Evolutionary conservation across 1,140 invertebrate genomes (phyloP), one percentile per base, ranked within the genome.

Genomic region (Wiebesia pumilae): DNA sequence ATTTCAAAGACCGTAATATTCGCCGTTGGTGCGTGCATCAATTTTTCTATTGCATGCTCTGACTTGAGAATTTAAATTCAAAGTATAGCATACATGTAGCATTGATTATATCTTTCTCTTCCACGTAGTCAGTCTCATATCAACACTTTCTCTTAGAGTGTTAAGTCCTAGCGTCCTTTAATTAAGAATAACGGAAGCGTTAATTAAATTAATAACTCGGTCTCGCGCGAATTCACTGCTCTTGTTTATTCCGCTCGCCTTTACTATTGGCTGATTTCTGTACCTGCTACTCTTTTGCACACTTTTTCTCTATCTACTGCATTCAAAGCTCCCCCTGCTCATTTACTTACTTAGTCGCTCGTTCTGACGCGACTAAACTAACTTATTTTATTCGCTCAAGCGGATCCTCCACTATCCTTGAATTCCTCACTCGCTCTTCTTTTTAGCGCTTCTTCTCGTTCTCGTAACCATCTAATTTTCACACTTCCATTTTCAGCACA

Each of bases 201-300:
- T 89, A 89, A 89, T 89, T 89, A 89, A 89, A 89, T 89, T 87
- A 89, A 89, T 88, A 89, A 88, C 86, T 88, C 80, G 88, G 87
- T 85, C 38, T 27, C 27, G 2, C 24, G 40, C 1, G 40, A 80
- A 73, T 89, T 88, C 87, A 84, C 75, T 51, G n/a, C 54, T 10
- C 27, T 24, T 73, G 43, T 58, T 65, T 84, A 84, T 73, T 85
- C 65, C 84, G 78, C 86, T 87, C 87, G 84, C 87, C 83, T 88
- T 87, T 86, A 84, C 84, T 87, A 89, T 88, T 85, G 86, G 87
- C 84, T 78, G 84, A 87, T 16, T 47, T 30, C 7, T n/a, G n/a
- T 38, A 35, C 81, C 73, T 21, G 19, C 16, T 54, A 16, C 51
- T 54, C 19, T 54, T 16, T 54, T 16, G n/a, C 16, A 78, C 27